phyloP scores from a whole-genome alignment of 2,888 invertebrate species.

The Cerceris rybyensis region DNA sequence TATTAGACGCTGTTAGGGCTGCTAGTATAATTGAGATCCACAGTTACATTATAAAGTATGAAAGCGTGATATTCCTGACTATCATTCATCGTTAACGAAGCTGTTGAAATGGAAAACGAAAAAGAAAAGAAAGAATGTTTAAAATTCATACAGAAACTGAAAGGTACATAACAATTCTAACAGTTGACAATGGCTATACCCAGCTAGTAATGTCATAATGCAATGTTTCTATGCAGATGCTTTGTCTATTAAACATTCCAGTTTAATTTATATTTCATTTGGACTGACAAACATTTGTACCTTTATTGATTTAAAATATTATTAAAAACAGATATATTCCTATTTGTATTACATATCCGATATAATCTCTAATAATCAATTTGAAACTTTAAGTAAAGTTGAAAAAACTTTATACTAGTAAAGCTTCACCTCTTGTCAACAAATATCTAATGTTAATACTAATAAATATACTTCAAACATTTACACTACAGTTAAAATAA shows the following conservation, averaged over 20 bases:
- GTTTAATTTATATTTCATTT: no score
- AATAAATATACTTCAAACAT: not conserved
- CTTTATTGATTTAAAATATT: no score
- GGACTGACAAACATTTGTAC: no score
- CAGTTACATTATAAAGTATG: no score
- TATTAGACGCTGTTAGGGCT: no score
- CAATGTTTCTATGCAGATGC: not conserved
- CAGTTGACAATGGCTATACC: not conserved
- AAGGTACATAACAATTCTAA: constrained; percentile 40
- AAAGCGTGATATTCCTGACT: not conserved
- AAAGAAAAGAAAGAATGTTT: constrained; percentile 28
- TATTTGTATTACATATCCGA: no score
- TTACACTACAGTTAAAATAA: not conserved
- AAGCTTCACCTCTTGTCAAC: not conserved
- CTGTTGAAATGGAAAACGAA: constrained; percentile 37
- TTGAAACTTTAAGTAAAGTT: no score
- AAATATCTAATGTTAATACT: not conserved
- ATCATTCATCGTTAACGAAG: not conserved
- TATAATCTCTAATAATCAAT: no score
- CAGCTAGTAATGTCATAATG: not conserved
- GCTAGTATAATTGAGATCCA: no score
- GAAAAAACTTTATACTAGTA: no score
- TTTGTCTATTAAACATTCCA: no score
- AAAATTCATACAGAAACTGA: constrained; percentile 41
- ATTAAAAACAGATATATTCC: no score